Evolutionary conservation across 2,888 invertebrate species (phyloP).

Genomic region (Auanema freiburgensis): DNA sequence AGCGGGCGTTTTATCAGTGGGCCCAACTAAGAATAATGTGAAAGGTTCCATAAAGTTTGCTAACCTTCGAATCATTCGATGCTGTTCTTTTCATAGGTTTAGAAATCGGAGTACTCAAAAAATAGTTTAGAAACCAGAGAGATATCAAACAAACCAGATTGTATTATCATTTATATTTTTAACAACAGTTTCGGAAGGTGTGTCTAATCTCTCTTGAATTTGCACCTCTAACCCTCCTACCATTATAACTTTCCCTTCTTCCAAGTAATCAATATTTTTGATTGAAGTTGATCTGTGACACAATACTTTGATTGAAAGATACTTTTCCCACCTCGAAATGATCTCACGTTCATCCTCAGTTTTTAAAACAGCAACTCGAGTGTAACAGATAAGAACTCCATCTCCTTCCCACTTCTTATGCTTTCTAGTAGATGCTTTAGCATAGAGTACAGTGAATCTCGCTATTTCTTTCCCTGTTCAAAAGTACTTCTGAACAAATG

Average conservation of each 20-base stretch:
- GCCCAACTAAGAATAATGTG: not conserved
- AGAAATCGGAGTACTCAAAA: not conserved
- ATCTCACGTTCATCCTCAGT: constrained; percentile 31
- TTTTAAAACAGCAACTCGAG: constrained; percentile 24
- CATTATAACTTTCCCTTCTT: constrained; percentile 36
- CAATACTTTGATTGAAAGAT: not conserved
- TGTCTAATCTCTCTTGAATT: constrained; percentile 31
- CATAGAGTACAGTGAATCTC: constrained; percentile 45
- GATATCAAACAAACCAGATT: constrained; percentile 5
- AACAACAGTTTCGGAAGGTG: constrained; percentile 1
- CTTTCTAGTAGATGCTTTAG: constrained; percentile 45
- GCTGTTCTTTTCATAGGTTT: too few relatives aligned
- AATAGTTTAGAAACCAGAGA: not conserved
- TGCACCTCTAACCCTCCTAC: constrained; percentile 43
- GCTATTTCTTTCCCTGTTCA: constrained; percentile 22
- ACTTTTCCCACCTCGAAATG: constrained; percentile 25
- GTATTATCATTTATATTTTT: not conserved
- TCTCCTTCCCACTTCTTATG: constrained; percentile 55
- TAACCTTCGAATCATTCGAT: too few relatives aligned
- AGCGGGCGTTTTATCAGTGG: not conserved
- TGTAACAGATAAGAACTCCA: constrained; percentile 36
- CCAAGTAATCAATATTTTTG: constrained; percentile 34
- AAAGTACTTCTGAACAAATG: too few relatives aligned
- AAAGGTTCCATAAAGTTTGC: not conserved
- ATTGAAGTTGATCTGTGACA: constrained; percentile 28